A percentile compares a stretch with the other conserved stretches of the same genome.
Evolutionary conservation across 2,888 invertebrate genomes (phyloP).

Genomic region (Germaria angustata): DNA sequence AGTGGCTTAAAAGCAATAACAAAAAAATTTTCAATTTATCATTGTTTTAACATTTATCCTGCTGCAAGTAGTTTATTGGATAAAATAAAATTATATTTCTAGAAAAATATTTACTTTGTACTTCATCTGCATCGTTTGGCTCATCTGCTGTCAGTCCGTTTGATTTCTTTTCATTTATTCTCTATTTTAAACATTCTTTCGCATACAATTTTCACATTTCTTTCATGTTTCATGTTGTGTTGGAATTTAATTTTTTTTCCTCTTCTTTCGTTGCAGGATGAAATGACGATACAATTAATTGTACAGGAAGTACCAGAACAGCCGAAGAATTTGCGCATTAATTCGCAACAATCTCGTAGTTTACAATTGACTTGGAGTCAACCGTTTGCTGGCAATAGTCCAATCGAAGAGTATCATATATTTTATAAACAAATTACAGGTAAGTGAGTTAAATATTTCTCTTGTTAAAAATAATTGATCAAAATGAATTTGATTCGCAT

Average conservation of each 20-base stretch:
- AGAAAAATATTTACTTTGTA: slow-evolving; percentile 35
- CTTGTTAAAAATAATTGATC: no score
- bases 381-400: slow-evolving; percentile 93
- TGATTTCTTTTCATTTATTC: background rate
- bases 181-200: background rate
- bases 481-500: no score
- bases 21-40: slow-evolving; percentile 36
- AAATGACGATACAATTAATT: slow-evolving; percentile 93
- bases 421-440: slow-evolving; percentile 91
- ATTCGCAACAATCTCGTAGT: slow-evolving; percentile 90
- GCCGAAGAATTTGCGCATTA: slow-evolving; percentile 91
- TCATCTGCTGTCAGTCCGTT: slow-evolving; percentile 15
- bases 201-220: slow-evolving; percentile 11
- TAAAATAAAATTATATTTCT: slow-evolving; percentile 8
- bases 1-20: background rate
- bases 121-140: slow-evolving; percentile 7
- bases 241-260: background rate
- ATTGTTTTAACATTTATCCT: slow-evolving; percentile 40
- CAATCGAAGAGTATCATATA: slow-evolving; percentile 92
- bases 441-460: slow-evolving; percentile 60
- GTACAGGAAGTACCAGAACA: slow-evolving; percentile 95
- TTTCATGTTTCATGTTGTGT: slow-evolving; percentile 20
- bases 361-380: slow-evolving; percentile 94
- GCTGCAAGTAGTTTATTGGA: slow-evolving; percentile 11
- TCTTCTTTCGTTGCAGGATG: slow-evolving; percentile 81